Conservation (phyloP, 1,140 invertebrate species). For the Drosophila parabipectinata region DNA sequence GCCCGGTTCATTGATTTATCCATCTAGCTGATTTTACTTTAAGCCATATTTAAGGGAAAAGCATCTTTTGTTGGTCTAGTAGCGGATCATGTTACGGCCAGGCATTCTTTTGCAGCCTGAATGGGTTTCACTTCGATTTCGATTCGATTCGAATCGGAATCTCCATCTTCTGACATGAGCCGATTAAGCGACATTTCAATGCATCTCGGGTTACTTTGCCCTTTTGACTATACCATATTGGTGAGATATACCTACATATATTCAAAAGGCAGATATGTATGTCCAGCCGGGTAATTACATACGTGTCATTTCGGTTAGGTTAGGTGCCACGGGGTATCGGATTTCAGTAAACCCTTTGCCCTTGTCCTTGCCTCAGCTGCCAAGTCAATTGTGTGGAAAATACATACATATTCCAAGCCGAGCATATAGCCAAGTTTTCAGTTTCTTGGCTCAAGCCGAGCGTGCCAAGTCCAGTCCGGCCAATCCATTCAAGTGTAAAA, state of each 20-base stretch:
- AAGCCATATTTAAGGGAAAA: slow-evolving; percentile 52
- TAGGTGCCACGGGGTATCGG: slow-evolving; percentile 80
- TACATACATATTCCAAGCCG: slow-evolving; percentile 55
- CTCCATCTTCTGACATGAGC: slow-evolving; percentile 80
- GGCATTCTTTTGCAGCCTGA: slow-evolving; percentile 72
- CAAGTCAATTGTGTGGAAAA: slow-evolving; percentile 83
- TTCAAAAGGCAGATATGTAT: not conserved
- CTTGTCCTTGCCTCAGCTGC: slow-evolving; percentile 33
- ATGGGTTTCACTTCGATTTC: slow-evolving; percentile 57
- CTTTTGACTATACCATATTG: not conserved
- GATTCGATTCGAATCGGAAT: slow-evolving; percentile 41
- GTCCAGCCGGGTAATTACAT: slow-evolving; percentile 79
- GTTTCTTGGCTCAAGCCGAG: slow-evolving; percentile 62
- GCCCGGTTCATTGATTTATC: slow-evolving; percentile 42
- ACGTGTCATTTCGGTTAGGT: slow-evolving; percentile 82
- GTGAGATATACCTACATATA: not conserved
- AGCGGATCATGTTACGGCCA: slow-evolving; percentile 67
- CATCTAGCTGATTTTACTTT: slow-evolving; percentile 20
- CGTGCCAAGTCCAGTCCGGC: slow-evolving; percentile 41
- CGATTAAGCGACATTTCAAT: slow-evolving; percentile 82
- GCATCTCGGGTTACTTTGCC: slow-evolving; percentile 60
- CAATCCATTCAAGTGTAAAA: slow-evolving; percentile 53
- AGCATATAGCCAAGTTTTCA: slow-evolving; percentile 37
- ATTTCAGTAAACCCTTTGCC: slow-evolving; percentile 73
- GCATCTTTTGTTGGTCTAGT: slow-evolving; percentile 49